phyloP scores from a whole-genome alignment of 2,888 invertebrate genomes.

The Cephonodes hylas region DNA sequence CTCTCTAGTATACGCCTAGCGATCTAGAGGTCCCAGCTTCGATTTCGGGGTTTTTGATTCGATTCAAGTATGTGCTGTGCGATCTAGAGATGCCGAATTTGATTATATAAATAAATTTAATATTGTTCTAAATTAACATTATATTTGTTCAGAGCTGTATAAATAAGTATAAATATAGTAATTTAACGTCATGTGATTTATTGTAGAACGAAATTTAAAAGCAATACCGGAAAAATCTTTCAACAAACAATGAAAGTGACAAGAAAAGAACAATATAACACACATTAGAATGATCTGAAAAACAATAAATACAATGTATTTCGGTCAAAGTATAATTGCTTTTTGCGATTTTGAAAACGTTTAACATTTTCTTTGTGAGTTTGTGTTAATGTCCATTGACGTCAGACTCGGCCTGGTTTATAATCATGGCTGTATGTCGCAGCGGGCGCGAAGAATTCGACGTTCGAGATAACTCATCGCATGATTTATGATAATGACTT shows the following conservation, averaged over 20 bases:
- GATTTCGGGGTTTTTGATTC: too few species aligned
- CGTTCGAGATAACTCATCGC: background rate
- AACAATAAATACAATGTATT: background rate
- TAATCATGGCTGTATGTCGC: background rate
- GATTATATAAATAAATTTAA: too few species aligned
- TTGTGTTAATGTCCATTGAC: background rate
- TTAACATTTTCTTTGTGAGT: background rate
- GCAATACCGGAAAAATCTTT: background rate
- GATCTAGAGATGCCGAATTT: too few species aligned
- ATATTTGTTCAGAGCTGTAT: too few species aligned
- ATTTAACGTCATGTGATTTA: too few species aligned
- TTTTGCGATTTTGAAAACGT: background rate
- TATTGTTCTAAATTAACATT: too few species aligned
- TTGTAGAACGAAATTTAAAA: too few species aligned
- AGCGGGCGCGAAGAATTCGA: background rate
- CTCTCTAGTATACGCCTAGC: too few species aligned
- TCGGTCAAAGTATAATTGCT: slow-evolving; percentile 6
- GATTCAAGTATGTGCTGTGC: too few species aligned
- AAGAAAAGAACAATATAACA: background rate
- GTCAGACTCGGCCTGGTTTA: background rate
- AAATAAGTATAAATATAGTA: too few species aligned
- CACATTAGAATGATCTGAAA: background rate
- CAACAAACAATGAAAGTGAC: background rate
- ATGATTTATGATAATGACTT: background rate
- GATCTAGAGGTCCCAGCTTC: too few species aligned